Base-by-base conservation (phyloP, 2,888 invertebrate species). In the Teleiodes luculella region DNA sequence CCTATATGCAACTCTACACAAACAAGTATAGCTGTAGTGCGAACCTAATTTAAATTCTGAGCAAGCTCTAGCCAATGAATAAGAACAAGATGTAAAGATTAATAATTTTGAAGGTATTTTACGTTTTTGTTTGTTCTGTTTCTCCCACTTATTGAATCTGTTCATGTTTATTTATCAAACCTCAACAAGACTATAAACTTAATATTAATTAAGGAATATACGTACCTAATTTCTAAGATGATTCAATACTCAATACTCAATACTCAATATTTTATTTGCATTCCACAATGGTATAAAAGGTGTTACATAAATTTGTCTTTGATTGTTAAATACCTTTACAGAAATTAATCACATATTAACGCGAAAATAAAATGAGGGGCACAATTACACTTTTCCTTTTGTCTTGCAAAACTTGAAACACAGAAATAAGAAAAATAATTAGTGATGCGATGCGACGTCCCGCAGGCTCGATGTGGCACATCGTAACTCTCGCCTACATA, bases 401-500 rank as follows among this genome's bases (percentile, higher is more conserved):
- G 39, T 28, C 13, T 18, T 61, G 58, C 58, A 60, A 61, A 62
- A 57, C 35, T 16, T 11, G 62, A 57, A 61, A 65, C 57, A 59
- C 62, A 63, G 62, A 72, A 59, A 72, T 65, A 71, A 70, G 67
- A 75, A 76, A 72, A 68, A 70, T 72, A 75, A 79, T 75, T 78
- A 81, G 77, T 74, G 78, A 74, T 72, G 80, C 62, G 78, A 74
- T 72, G 80, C 62, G 76, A 70, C 68, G 62, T 68, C 66, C 67
- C 68, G 67, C 65, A 59, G 66, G 60, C 62, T 65, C 63, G 63
- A 64, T 61, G 61, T 60, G 66, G 61, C 72, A 70, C 66, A 54
- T 69, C 72, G 72, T 75, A 73, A 68, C 61, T 74, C 70, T 77
- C 70, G 68, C 70, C 76, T 77, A 76, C 74, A 72, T 78, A 76